Base-by-base conservation (phyloP, 2,113 vertebrate genomes). In the Butastur rufipennis region DNA sequence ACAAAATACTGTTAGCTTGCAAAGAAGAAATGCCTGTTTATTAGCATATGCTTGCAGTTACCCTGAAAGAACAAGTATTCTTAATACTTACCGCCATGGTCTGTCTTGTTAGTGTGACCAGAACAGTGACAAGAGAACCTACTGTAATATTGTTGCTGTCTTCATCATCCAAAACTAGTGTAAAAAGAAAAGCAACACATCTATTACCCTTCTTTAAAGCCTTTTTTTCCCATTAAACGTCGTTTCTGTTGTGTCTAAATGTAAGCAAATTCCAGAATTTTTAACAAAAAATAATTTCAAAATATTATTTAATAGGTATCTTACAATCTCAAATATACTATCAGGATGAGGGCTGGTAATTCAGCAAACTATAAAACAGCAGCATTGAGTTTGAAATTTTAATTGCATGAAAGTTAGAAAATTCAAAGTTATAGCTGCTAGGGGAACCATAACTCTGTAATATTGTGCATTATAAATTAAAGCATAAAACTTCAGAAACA, bases 141-240 rank as follows among this genome's bases (percentile, higher is more conserved):
- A 99, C 99, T 83, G 99, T 99, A 96, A 99, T 99, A 95, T 99
- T 99, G 97, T 99, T 99, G 98, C 99, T 99, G 94, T 99, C 99
- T 98, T 99, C 99, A 95, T 99, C 99, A 97, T 99, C 99, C 95
- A 99, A 97, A 75, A 99, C 99, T 99, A 88, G 93, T 6, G 47
- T 9, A 50, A 93, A 85, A 93, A 47, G 42, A 72, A 96, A 82
- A 90, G 36, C 8, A 91, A 94, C 7, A 45, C 10, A 75, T 82
- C 27, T 65, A 65, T 92, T 81, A 94, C 73, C 78, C 5, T 16
- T 86, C 31, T 75, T 63, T 68, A 81, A 55, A 82, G 19, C 13
- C 6, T 42, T 80, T 50, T 53, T 66, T 55, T 45, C 34, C 34
- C 38, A 88, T 42, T 73, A 80, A 75, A 48, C 11, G 73, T 26